Percentiles rank a stretch among this genome's conserved stretches.
phyloP scores from a whole-genome alignment of 2,888 invertebrate species.

The Drosophila colorata region DNA sequence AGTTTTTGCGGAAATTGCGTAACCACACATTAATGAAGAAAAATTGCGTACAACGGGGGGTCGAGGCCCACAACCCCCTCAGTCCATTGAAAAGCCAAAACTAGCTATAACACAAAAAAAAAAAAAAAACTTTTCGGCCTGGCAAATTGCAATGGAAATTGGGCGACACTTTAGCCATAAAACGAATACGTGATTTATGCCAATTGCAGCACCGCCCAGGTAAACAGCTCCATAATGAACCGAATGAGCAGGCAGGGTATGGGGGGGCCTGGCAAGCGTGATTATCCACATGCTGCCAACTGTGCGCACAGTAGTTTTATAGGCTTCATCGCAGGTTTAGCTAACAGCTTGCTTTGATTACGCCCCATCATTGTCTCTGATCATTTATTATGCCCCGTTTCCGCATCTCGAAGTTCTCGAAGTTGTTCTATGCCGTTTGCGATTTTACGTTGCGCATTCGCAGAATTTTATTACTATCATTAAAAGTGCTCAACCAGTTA shows the following conservation, averaged over 20 bases:
- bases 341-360: slow-evolving; percentile 60
- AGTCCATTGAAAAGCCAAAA: slow-evolving; percentile 15
- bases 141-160: slow-evolving; percentile 66
- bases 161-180: slow-evolving; percentile 78
- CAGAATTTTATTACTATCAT: slow-evolving; percentile 72
- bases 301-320: slow-evolving; percentile 15
- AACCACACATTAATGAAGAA: slow-evolving; percentile 80
- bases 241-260: slow-evolving; percentile 28
- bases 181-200: slow-evolving; percentile 73
- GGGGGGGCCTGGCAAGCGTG: slow-evolving; percentile 1
- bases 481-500: slow-evolving; percentile 67
- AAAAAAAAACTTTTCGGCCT: slow-evolving; percentile 28
- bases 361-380: slow-evolving; percentile 43
- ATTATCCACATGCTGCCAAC: slow-evolving; percentile 21
- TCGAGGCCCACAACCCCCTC: slow-evolving; percentile 2
- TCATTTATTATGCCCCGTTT: slow-evolving; percentile 61
- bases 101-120: slow-evolving; percentile 27
- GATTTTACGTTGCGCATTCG: slow-evolving; percentile 41
- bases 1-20: slow-evolving; percentile 76
- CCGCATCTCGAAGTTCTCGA: slow-evolving; percentile 5
- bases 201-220: slow-evolving; percentile 71
- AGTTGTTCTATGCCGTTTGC: slow-evolving; percentile 31
- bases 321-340: neutral
- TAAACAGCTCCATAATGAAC: slow-evolving; percentile 77
- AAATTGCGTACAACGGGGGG: slow-evolving; percentile 53